Percentiles rank a stretch among this genome's conserved stretches.
Evolutionary conservation across 2,113 vertebrate species (phyloP).

Genomic region (Cynoglossus semilaevis): DNA sequence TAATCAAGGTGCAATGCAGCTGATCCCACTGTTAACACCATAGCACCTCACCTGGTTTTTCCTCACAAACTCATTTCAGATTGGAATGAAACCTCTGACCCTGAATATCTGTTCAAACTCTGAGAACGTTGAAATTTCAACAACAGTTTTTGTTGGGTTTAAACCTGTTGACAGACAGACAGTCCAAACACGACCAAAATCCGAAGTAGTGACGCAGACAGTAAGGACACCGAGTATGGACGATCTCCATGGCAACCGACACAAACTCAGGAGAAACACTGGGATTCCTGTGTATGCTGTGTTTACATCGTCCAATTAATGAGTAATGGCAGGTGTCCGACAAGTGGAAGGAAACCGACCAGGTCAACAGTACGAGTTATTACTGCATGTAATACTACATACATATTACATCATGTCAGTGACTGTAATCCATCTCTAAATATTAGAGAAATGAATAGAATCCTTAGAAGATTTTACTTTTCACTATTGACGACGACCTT

Average conservation of each 20-base stretch:
- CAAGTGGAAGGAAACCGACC: slow-evolving; percentile 8
- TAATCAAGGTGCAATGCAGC: too few species aligned
- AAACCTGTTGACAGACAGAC: neutral
- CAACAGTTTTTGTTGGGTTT: neutral
- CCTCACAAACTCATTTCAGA: too few species aligned
- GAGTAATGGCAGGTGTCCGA: neutral
- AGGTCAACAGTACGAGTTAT: neutral
- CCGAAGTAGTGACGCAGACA: slow-evolving; percentile 2
- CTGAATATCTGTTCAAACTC: too few species aligned
- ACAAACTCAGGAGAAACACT: neutral
- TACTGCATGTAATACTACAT: neutral
- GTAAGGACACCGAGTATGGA: neutral
- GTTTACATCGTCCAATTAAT: neutral
- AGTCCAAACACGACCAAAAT: slow-evolving; percentile 13
- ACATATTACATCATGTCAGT: too few species aligned
- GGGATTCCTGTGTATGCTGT: slow-evolving; percentile 3
- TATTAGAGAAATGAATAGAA: too few species aligned
- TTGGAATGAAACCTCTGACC: too few species aligned
- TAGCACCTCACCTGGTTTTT: too few species aligned
- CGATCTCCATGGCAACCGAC: slow-evolving; percentile 23
- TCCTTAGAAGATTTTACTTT: too few species aligned
- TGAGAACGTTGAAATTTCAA: neutral
- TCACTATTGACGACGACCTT: too few species aligned
- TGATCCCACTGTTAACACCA: too few species aligned
- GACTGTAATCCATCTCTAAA: too few species aligned